phyloP scores from a whole-genome alignment of 2,888 invertebrate genomes.

The Drosophila dives region DNA sequence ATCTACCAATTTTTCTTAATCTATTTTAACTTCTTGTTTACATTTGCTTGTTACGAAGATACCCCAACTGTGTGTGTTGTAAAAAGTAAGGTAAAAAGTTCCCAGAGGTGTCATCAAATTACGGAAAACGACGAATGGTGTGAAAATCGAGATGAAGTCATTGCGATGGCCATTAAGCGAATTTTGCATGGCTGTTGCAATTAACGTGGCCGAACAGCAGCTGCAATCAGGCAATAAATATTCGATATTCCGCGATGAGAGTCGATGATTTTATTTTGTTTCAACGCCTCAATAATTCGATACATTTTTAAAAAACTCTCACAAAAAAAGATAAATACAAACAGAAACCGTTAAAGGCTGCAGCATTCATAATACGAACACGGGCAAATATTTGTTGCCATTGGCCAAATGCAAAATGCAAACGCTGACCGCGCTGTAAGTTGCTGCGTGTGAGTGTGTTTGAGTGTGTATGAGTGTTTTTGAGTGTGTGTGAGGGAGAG shows the following conservation, averaged over 20 bases:
- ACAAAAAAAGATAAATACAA: slow-evolving; percentile 40
- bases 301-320: slow-evolving; percentile 58
- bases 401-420: slow-evolving; percentile 71
- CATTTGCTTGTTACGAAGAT: not conserved
- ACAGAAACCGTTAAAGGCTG: slow-evolving; percentile 16
- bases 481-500: slow-evolving; percentile 18
- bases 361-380: slow-evolving; percentile 41
- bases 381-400: slow-evolving; percentile 70
- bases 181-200: slow-evolving; percentile 62
- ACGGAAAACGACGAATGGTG: slow-evolving; percentile 67
- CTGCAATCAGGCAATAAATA: slow-evolving; percentile 70
- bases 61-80: not conserved
- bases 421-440: slow-evolving; percentile 57
- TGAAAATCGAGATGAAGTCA: slow-evolving; percentile 47
- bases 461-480: slow-evolving; percentile 9
- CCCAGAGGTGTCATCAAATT: slow-evolving; percentile 68
- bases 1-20: not conserved
- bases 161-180: slow-evolving; percentile 28
- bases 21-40: not conserved
- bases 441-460: slow-evolving; percentile 16
- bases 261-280: slow-evolving; percentile 69
- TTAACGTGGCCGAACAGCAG: slow-evolving; percentile 61
- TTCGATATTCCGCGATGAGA: slow-evolving; percentile 45
- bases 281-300: slow-evolving; percentile 77
- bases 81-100: slow-evolving; percentile 15